Evolutionary conservation across 2,888 invertebrate genomes (phyloP), one percentile per base, ranked within the genome.

Genomic region (Prostheceraeus crozeri): DNA sequence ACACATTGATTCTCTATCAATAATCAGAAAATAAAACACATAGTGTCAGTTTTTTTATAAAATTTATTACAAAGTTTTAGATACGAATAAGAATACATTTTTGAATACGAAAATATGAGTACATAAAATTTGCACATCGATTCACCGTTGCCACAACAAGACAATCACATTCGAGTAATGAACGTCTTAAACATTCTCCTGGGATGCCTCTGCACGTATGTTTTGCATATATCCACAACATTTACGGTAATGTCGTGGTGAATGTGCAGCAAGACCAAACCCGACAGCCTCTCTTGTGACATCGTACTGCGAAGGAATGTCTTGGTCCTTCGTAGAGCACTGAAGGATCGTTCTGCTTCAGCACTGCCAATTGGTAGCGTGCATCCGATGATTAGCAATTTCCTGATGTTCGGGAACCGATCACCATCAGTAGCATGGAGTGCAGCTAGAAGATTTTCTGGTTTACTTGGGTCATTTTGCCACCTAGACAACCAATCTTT

Each of bases 371-470:
- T 35, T 54, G 54, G 54, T 54, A 35, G 33, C 21, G 54, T 54
- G 54, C 54, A 54, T 28, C 40, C 54, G 33, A 45, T 54, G 19
- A 40, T 35, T 35, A 54, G 19, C 19, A 54, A 35, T 19, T 54
- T 35, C 36, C 54, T 54, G 54, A 54, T 45, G 35, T 54, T 54
- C 16, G 54, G 52, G 30, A 27, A 51, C 27, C n/a, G 52, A 30
- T 51, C 52, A 51, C n/a, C n/a, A 51, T 51, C 52, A 27, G 52
- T 27, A 27, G 30, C 27, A 35, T 35, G 54, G 4, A 45, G 46
- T 30, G 54, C 19, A 35, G 31, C 4, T 33, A 54, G 31, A 19
- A 54, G 4, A 35, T 54, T 54, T 30, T 54, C 54, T 35, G 54
- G 54, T 30, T 48, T 25, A 48, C 28, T 48, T 30, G 4, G 23